A percentile compares a stretch with the other conserved stretches of the same genome.
Evolutionary conservation across 2,113 vertebrate species (phyloP).

Genomic region (Lepidothrix coronata): DNA sequence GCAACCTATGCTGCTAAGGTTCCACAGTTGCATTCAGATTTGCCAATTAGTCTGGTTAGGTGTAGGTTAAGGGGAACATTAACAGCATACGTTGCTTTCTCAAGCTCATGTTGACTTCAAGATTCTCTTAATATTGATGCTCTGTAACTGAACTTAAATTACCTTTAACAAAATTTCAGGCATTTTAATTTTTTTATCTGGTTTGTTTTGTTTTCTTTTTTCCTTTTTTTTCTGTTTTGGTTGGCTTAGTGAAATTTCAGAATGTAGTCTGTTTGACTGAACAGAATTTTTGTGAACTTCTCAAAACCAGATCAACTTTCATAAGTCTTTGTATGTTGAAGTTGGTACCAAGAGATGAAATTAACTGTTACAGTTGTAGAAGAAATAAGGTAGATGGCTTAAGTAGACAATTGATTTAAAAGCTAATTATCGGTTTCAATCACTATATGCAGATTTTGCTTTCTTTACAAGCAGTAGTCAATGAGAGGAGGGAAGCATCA

Average conservation of each 20-base stretch:
- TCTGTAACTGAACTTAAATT: background rate
- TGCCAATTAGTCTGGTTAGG: background rate
- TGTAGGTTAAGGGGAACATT: background rate
- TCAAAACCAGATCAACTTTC: background rate
- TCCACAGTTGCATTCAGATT: background rate
- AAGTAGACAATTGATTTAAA: background rate
- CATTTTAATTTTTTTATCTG: background rate
- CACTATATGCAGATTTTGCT: background rate
- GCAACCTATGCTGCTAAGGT: background rate
- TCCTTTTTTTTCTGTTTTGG: background rate
- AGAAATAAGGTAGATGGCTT: background rate
- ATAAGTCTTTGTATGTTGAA: background rate
- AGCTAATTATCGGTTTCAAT: background rate
- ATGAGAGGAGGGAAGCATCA: background rate
- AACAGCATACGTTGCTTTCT: background rate
- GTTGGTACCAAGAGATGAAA: background rate
- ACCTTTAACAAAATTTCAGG: background rate
- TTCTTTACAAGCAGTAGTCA: background rate
- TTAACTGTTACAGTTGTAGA: background rate
- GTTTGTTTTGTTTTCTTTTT: background rate
- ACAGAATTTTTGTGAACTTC: background rate
- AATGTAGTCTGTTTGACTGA: background rate
- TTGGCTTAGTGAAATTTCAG: constrained; percentile 6
- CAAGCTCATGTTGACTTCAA: background rate
- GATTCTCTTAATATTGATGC: background rate